phyloP scores from a whole-genome alignment of 2,888 invertebrate genomes.

The Harmothoe impar region DNA sequence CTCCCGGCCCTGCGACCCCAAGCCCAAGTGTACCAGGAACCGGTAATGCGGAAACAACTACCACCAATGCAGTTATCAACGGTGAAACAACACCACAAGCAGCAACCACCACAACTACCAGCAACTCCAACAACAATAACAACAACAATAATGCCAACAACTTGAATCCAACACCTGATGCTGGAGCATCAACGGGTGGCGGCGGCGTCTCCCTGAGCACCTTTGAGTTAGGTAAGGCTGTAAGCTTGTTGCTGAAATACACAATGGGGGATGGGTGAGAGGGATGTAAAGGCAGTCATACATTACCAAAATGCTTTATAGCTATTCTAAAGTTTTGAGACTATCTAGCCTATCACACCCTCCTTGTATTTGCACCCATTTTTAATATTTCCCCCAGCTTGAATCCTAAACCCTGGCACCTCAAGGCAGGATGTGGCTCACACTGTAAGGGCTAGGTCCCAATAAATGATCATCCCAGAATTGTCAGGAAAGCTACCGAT shows the following conservation, averaged over 20 bases:
- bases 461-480: too few species aligned
- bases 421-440: too few species aligned
- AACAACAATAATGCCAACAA: not conserved
- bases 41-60: not conserved
- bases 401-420: too few species aligned
- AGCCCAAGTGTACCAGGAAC: not conserved
- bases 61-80: not conserved
- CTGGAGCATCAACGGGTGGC: not conserved
- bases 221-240: conserved; percentile 33
- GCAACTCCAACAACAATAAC: not conserved
- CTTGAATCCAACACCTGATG: not conserved
- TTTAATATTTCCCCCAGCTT: too few species aligned
- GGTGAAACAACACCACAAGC: not conserved
- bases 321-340: too few species aligned
- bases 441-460: too few species aligned
- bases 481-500: too few species aligned
- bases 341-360: too few species aligned
- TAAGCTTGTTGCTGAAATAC: not conserved
- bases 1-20: not conserved
- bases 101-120: not conserved
- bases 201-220: not conserved
- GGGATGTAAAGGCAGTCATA: too few species aligned
- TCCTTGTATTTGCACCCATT: too few species aligned
- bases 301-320: too few species aligned
- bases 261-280: too few species aligned